phyloP scores from a whole-genome alignment of 2,888 invertebrate genomes.

The Scaptomyza caliginosa region DNA sequence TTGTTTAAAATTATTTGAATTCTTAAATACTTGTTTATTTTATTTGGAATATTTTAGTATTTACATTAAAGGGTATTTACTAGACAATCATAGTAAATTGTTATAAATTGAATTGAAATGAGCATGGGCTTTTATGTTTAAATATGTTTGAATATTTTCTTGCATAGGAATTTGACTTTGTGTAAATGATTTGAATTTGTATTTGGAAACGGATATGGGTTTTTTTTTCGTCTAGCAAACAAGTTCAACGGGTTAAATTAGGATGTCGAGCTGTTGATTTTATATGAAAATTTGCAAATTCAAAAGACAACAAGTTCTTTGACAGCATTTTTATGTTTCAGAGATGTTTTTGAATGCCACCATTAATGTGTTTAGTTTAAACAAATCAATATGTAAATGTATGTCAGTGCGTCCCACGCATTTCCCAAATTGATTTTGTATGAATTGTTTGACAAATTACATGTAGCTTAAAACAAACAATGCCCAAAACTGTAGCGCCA shows the following conservation, averaged over 20 bases:
- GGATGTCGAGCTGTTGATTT: slow-evolving; percentile 41
- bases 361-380: slow-evolving; percentile 18
- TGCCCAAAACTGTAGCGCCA: slow-evolving; percentile 46
- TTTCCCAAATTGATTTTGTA: slow-evolving; percentile 42
- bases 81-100: neutral
- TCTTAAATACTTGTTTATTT: slow-evolving; percentile 35
- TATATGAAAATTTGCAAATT: slow-evolving; percentile 68
- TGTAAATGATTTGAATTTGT: slow-evolving; percentile 54
- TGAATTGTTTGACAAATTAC: slow-evolving; percentile 71
- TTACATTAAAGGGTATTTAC: slow-evolving; percentile 21
- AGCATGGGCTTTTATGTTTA: slow-evolving; percentile 4
- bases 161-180: slow-evolving; percentile 39
- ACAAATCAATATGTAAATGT: slow-evolving; percentile 18
- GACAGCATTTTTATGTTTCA: slow-evolving; percentile 34
- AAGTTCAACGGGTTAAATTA: slow-evolving; percentile 61
- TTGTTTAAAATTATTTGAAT: slow-evolving; percentile 43
- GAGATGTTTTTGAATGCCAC: slow-evolving; percentile 24
- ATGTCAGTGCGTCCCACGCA: slow-evolving; percentile 34
- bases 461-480: slow-evolving; percentile 52
- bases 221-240: slow-evolving; percentile 51
- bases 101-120: neutral
- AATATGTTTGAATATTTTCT: slow-evolving; percentile 36
- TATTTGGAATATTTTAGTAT: slow-evolving; percentile 39
- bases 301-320: slow-evolving; percentile 52
- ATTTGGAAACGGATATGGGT: slow-evolving; percentile 50